phyloP scores from a whole-genome alignment of 2,113 vertebrate species.

The Synchiropus splendidus region DNA sequence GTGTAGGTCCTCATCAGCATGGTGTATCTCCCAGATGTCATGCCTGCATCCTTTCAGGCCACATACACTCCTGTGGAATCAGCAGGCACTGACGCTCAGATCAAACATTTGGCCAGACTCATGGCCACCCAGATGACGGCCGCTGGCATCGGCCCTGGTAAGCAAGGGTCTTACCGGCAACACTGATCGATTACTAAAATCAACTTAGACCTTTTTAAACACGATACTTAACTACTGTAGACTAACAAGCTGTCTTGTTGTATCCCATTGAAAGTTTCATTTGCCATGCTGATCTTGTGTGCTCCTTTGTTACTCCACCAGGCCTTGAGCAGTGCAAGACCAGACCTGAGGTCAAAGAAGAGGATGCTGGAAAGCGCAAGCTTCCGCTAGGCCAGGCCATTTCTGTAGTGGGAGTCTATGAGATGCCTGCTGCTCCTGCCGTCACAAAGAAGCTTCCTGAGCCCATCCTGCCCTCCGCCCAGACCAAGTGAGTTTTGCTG shows the following conservation, averaged over 20 bases:
- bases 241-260: no score
- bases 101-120: constrained; percentile 81
- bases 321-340: constrained; percentile 79
- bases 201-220: no score
- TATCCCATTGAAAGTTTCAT: neutral
- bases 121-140: constrained; percentile 90
- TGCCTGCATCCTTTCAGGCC: constrained; percentile 95
- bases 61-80: constrained; percentile 95
- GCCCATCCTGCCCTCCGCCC: constrained; percentile 77
- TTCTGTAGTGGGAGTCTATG: constrained; percentile 79
- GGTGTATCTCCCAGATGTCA: constrained; percentile 91
- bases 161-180: no score
- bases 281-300: no score
- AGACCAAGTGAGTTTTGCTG: constrained; percentile 69
- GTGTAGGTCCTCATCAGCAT: constrained; percentile 91
- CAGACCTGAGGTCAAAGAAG: constrained; percentile 46
- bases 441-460: constrained; percentile 78
- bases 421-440: constrained; percentile 38
- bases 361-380: constrained; percentile 68
- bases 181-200: no score
- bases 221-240: no score
- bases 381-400: constrained; percentile 80
- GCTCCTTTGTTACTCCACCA: constrained; percentile 16
- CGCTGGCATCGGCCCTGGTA: constrained; percentile 78
- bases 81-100: constrained; percentile 87